Evolutionary conservation across 2,888 invertebrate species (phyloP), one percentile per base, ranked within the genome.

Genomic region (Eurois occulta): DNA sequence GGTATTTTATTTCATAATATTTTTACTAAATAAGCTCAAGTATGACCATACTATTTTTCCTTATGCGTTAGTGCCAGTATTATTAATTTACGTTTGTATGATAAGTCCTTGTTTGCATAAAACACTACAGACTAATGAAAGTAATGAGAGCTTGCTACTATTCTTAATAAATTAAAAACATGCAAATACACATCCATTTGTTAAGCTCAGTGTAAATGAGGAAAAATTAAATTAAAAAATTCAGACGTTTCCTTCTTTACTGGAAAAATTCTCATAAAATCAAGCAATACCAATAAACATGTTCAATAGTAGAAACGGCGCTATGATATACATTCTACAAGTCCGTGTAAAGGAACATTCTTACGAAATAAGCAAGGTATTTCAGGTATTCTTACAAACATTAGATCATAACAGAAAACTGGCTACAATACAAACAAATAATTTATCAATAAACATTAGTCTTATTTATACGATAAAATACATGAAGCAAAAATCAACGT

Each of bases 401-500:
- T 11, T 11, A 58, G n/a, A 55, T 55, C n/a, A 55, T 13, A 55
- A n/a, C 16, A 28, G 28, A 58, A 11, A 32, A 48, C 46, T 32
- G 32, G 32, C 24, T 28, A 16, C 1, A 35, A 35, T 6, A 35
- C 1, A 32, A 60, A 35, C 32, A 32, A 58, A 32, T 10, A 21
- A 32, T 62, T 10, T 32, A 60, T 32, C 60, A 60, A 60, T 32
- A 32, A 32, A 60, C 32, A 32, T 60, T 7, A 32, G 18, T 32
- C 18, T 60, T 28, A 46, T n/a, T 46, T 2, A n/a, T 38, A 13
- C 1, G 21, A 48, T n/a, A 43, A 35, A 24, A 52, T 52, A 58
- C 21, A 41, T 58, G 21, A 48, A 65, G 73, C 74, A 32, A n/a
- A 62, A 70, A 64, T 38, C 35, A 77, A 41, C 21, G 38, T 18